Base-by-base conservation (phyloP, 2,888 invertebrate genomes). In the Epiblema foenella region DNA sequence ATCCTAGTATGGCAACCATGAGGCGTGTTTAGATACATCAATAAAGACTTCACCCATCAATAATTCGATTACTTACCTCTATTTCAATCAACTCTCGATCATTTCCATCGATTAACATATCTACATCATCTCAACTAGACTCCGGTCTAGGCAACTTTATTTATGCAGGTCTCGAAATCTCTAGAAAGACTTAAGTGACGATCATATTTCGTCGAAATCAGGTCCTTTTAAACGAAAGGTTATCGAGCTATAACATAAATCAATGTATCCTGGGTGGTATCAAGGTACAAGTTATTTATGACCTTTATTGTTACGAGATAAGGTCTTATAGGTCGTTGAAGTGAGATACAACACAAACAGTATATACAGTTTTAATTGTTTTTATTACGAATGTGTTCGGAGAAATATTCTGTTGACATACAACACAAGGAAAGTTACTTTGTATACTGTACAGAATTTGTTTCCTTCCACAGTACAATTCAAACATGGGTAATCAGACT, bases 301-400 rank as follows among this genome's bases (percentile, higher is more conserved):
- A 51, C 18, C 9, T 17, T 51, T 9, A 51, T 17, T 17, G 3
- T 2, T 3, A 51, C 51, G 18, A 9, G 11, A 51, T 18, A 51
- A 18, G 51, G 51, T 51, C 51, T 51, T 46, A 46, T 46, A 46
- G 46, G n/a, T 46, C n/a, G n/a, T 46, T n/a, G n/a, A n/a, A 46
- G 42, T 46, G 7, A 8, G 46, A n/a, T 46, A 24, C 24, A 24
- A 24, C 24, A 24, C 24, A 24, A 24, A 24, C 24, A 24, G 78
- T 76, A 72, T 72, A 74, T 73, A 73, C 76, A 78, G 77, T 77
- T 79, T 78, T 64, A 77, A 73, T 73, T 76, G 75, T 76, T 76
- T 66, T 58, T 33, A 49, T 37, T 58, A 49, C 18, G 24, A 54
- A 29, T 8, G 54, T 8, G 24, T 54, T 54, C 54, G 8, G 8